Percentiles rank a stretch among this genome's conserved stretches.
Conservation (phyloP, 2,888 invertebrate species). For the Atrina japonica region DNA sequence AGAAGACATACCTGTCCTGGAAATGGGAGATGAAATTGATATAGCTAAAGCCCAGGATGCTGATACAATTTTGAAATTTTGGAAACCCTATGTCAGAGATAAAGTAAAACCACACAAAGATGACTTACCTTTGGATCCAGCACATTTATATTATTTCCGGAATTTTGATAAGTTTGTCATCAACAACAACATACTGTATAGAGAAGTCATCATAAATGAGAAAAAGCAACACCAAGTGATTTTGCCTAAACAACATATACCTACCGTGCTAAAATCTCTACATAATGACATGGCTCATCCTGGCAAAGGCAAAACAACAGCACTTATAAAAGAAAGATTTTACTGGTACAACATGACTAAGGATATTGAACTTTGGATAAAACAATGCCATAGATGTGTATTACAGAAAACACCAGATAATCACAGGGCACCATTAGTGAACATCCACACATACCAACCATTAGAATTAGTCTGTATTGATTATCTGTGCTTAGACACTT, state of each 20-base stretch:
- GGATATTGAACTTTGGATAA: conserved; percentile 21
- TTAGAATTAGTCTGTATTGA: conserved; percentile 39
- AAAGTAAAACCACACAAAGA: background rate
- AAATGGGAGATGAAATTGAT: conserved; percentile 1
- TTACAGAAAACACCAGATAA: conserved; percentile 16
- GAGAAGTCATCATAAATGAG: conserved; percentile 4
- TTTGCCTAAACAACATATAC: conserved; percentile 19
- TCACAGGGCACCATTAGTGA: conserved; percentile 31
- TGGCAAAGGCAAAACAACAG: conserved; percentile 33
- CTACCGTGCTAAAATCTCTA: conserved; percentile 8
- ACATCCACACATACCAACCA: conserved; percentile 28
- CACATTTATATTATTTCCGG: background rate
- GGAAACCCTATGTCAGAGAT: conserved; percentile 7
- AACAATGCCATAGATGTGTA: conserved; percentile 25
- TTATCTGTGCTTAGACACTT: conserved; percentile 30
- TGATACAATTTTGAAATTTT: conserved; percentile 19
- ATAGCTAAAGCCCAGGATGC: conserved; percentile 12
- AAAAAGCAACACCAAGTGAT: conserved; percentile 25
- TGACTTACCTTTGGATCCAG: background rate
- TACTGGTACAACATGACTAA: conserved; percentile 26
- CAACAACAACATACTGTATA: conserved; percentile 25
- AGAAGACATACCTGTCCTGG: background rate
- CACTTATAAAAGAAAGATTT: conserved; percentile 26
- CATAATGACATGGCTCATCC: conserved; percentile 44
- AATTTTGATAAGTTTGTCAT: conserved; percentile 26